phyloP scores from a whole-genome alignment of 2,113 vertebrate genomes.

The Stegostoma tigrinum region DNA sequence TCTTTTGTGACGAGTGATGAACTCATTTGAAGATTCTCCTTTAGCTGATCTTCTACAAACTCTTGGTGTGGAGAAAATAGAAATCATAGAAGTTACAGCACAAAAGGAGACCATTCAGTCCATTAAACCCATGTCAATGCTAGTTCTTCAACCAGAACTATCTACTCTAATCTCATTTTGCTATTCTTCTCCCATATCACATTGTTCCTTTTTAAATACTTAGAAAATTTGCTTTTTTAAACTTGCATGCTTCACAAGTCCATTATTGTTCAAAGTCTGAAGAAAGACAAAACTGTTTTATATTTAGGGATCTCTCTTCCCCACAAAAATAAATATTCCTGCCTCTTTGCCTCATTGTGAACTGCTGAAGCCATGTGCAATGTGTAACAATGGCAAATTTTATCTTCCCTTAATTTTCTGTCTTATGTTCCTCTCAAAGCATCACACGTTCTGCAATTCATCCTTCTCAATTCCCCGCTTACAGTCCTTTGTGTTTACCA shows the following conservation, averaged over 20 bases:
- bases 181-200: not conserved
- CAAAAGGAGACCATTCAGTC: conserved; percentile 1
- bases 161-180: not conserved
- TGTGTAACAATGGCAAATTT: not conserved
- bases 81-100: conserved; percentile 33
- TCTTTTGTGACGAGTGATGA: conserved; percentile 7
- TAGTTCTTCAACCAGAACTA: not conserved
- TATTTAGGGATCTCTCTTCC: not conserved
- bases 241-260: not conserved
- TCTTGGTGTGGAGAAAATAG: conserved; percentile 15
- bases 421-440: not conserved
- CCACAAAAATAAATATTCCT: not conserved
- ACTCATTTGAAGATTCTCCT: conserved; percentile 25
- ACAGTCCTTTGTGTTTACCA: not conserved
- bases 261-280: not conserved
- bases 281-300: not conserved
- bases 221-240: not conserved
- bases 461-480: not conserved
- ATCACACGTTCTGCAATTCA: not conserved
- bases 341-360: not conserved
- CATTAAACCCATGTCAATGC: not conserved
- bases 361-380: not conserved
- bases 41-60: conserved; percentile 27
- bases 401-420: not conserved
- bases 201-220: not conserved